Evolutionary conservation across 2,797 vertebrate genomes (phyloP).

Genomic region (Atherinosoma microstoma): DNA sequence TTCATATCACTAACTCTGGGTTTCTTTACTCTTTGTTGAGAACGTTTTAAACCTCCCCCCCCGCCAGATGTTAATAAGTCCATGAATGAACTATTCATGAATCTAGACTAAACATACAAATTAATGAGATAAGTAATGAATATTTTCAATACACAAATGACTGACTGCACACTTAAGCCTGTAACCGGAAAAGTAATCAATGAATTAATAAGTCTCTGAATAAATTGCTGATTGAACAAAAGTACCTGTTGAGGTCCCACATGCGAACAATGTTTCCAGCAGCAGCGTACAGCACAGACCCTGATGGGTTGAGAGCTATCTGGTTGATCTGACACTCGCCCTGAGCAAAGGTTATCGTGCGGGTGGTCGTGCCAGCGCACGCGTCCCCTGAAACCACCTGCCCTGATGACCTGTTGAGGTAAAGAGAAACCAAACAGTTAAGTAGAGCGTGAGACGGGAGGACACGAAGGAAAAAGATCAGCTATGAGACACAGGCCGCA

Average conservation of each 20-base stretch:
- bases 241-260: conserved; percentile 95
- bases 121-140: background rate
- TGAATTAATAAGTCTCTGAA: conserved; percentile 1
- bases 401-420: conserved; percentile 88
- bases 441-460: background rate
- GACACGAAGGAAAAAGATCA: background rate
- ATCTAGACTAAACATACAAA: background rate
- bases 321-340: conserved; percentile 98
- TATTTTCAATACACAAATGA: background rate
- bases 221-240: conserved; percentile 3
- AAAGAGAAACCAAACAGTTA: conserved; percentile 1
- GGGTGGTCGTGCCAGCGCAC: conserved; percentile 87
- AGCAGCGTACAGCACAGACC: conserved; percentile 91
- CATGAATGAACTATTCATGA: background rate
- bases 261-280: conserved; percentile 92
- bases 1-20: conserved; percentile 3
- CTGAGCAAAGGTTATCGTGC: conserved; percentile 89
- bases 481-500: background rate
- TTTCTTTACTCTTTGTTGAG: background rate
- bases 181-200: conserved; percentile 11
- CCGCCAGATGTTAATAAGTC: conserved; percentile 19
- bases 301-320: conserved; percentile 91
- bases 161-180: conserved; percentile 4
- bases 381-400: conserved; percentile 94
- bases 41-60: conserved; percentile 5